Base-by-base conservation (phyloP, 1,140 invertebrate species). In the Drosophila chauvacae region DNA sequence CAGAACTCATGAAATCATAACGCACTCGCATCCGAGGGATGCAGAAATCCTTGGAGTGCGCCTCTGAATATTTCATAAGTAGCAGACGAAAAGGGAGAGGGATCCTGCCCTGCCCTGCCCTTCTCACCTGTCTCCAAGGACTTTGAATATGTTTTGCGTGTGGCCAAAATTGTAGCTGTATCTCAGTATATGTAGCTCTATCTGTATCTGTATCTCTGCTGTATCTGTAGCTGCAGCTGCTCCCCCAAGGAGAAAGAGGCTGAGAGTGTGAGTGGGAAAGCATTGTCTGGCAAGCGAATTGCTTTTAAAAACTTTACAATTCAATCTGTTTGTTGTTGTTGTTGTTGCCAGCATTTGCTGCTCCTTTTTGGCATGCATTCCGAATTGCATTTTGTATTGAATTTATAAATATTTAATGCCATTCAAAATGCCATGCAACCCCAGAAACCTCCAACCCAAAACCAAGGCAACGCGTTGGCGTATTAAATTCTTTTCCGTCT, bases 381-480 rank as follows among this genome's bases (percentile, higher is more conserved):
- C 61, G 59, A 91, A 91, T 91, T 91, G 88, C 84, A 91, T 91
- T 91, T 90, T 77, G 90, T 82, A 91, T 91, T 91, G 88, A 91
- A 91, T 91, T 90, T 91, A 91, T 91, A 91, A 91, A 91, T 91
- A 91, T 91, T 91, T 91, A 91, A 91, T 91, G 90, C 81, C 73
- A 90, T 91, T 91, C 81, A 88, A 90, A 91, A 91, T 88, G 84
- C 84, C 85, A 91, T 88, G 88, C 81, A 91, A 82, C 73, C 85
- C 60, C 56, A 68, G 62, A 68, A 74, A 13, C 28, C 28, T 16
- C 51, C 37, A 55, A 55, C 51, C 30, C 4, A 39, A 30, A 37
- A 35, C 20, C 30, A 41, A 56, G 48, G 30, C 26, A 51, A 79
- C 76, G 80, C 71, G 71, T 83, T 76, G 66, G 60, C 66, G 55